A percentile compares a stretch with the other conserved stretches of the same genome.
Conservation (phyloP, 2,113 vertebrate species). For the Falco punctatus region DNA sequence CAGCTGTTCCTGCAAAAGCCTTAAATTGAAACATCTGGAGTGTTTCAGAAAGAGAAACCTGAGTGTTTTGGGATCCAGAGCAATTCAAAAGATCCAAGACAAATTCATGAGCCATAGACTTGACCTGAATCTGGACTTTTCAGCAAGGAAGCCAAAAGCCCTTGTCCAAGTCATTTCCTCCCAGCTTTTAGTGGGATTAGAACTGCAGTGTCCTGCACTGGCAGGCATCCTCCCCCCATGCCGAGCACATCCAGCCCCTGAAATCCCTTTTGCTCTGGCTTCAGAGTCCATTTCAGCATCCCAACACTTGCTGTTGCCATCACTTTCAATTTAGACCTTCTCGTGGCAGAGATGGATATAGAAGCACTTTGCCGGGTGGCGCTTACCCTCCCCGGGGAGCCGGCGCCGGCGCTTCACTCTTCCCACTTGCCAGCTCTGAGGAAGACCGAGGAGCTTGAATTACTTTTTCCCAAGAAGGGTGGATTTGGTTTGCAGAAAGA, state of each 20-base stretch:
- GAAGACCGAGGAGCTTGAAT: neutral
- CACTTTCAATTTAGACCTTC: neutral
- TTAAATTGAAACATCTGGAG: neutral
- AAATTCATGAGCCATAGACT: neutral
- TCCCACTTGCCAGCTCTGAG: neutral
- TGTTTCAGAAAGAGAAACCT: constrained; percentile 15
- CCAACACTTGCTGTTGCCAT: neutral
- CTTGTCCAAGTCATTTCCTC: neutral
- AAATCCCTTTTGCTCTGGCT: neutral
- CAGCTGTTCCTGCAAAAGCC: neutral
- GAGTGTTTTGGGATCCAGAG: constrained; percentile 1
- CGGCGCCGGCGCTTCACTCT: rapidly evolving
- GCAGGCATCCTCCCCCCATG: neutral
- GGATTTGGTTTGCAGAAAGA: constrained; percentile 40
- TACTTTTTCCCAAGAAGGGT: constrained; percentile 30
- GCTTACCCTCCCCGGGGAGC: neutral
- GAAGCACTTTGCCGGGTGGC: constrained; percentile 21
- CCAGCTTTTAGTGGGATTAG: constrained; percentile 8
- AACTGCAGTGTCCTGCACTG: neutral
- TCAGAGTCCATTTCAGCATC: neutral
- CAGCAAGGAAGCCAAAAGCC: neutral
- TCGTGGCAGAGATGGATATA: neutral
- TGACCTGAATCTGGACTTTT: neutral
- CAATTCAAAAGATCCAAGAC: neutral
- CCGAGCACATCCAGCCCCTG: neutral